Conservation (phyloP, 2,888 invertebrate genomes). For the Rotaria socialis region DNA sequence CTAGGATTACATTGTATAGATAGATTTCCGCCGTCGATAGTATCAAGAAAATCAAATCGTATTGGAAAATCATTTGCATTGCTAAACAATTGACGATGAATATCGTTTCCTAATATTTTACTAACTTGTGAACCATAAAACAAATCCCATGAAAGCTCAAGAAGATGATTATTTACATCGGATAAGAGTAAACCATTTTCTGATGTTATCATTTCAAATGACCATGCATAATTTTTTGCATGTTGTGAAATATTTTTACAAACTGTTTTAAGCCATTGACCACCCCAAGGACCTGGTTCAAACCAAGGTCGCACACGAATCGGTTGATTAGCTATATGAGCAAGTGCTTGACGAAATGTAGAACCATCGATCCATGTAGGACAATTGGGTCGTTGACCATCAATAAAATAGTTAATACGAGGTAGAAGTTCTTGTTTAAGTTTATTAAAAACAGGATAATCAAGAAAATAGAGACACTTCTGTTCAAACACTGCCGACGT, state of each 20-base stretch:
- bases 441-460: slow-evolving; percentile 32
- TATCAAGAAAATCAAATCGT: slow-evolving; percentile 15
- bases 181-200: neutral
- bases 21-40: neutral
- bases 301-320: slow-evolving; percentile 7
- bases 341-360: slow-evolving; percentile 9
- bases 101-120: neutral
- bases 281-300: neutral
- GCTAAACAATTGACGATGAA: neutral
- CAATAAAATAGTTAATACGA: slow-evolving; percentile 9
- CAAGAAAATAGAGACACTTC: neutral
- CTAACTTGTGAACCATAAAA: neutral
- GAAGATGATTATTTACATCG: neutral
- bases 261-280: slow-evolving; percentile 2
- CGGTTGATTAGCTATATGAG: neutral
- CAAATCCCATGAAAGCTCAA: neutral
- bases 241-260: neutral
- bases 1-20: neutral
- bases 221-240: slow-evolving; percentile 14
- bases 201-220: neutral
- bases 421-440: slow-evolving; percentile 13
- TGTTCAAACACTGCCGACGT: neutral
- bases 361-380: neutral
- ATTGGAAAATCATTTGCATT: neutral
- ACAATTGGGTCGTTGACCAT: slow-evolving; percentile 31